Base-by-base conservation (phyloP, 2,113 vertebrate genomes). In the Corynorhinus townsendii region DNA sequence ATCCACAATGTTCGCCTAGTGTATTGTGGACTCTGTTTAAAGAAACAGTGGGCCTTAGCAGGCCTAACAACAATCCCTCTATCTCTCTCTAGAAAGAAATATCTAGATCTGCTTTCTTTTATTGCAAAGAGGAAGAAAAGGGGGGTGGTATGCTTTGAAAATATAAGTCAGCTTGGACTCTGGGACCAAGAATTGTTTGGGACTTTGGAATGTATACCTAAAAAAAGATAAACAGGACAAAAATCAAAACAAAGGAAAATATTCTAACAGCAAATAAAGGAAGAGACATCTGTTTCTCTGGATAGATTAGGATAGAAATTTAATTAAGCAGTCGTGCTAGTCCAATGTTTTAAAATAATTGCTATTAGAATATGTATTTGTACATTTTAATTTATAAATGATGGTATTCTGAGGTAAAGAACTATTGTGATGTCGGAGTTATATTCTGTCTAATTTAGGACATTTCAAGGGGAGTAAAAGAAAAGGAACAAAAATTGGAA, bases 41-140 rank as follows among this genome's bases (percentile, higher is more conserved):
- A 98, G 97, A 96, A 98, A 97, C 96, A 97, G 96, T 79, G 97
- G 98, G 98, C 98, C 97, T 98, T 94, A 72, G 92, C 96, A 97
- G 97, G 97, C 97, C 97, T 97, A 95, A 73, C n/a, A 30, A 92
- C 95, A 96, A 68, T 95, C 89, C 85, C 86, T 95, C 59, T 88
- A 86, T 97, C 90, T 97, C 77, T 97, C 88, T 96, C 92, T 95
- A 95, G 93, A 95, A 96, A 79, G 49, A 88, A 97, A 94, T 94
- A 7, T 7, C 64, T 45, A 83, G 77, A 85, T 94, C 79, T 96
- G 91, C 92, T 96, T 95, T 97, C 95, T 97, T 97, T 95, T 96
- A 97, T 96, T 96, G 95, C 94, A 95, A 97, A 96, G 90, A 81
- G 87, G 87, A 94, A 94, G 95, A 81, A 64, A 28, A 30, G 62